Percentiles rank a stretch among this genome's conserved stretches.
These are phyloP conservation scores for Seira ritae DNA, from an alignment of 2,888 invertebrate species.

Conservation along the genomic window DNA sequence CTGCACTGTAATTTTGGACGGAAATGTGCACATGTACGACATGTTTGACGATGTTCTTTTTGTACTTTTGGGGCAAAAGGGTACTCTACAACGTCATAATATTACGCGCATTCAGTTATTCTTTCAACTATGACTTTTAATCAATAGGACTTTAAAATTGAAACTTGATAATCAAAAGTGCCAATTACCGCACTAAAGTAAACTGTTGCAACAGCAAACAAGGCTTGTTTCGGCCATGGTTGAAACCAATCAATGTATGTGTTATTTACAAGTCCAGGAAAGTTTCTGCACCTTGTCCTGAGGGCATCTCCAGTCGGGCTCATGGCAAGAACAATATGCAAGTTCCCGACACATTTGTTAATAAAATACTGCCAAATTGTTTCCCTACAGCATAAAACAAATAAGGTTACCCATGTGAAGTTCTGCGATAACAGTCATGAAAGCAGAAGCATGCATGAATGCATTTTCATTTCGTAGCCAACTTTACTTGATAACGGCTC, in stretches of 20 bases:
- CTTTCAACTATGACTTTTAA: too few species aligned
- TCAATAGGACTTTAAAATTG: too few species aligned
- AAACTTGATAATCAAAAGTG: too few species aligned
- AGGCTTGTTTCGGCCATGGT: slow-evolving; percentile 93
- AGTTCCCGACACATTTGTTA: slow-evolving; percentile 85
- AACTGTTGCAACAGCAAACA: slow-evolving; percentile 90
- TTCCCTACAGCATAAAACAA: slow-evolving; percentile 78
- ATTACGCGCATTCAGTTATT: too few species aligned
- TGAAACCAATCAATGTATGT: slow-evolving; percentile 96
- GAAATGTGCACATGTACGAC: slow-evolving; percentile 91
- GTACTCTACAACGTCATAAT: too few species aligned
- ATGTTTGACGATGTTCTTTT: slow-evolving; percentile 86
- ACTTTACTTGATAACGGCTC: slow-evolving; percentile 84
- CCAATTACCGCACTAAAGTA: slow-evolving; percentile 83
- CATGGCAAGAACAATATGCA: slow-evolving; percentile 94
- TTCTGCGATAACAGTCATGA: too few species aligned
- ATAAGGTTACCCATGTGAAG: not conserved
- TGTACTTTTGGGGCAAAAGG: slow-evolving; percentile 76
- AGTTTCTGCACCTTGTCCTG: slow-evolving; percentile 90
- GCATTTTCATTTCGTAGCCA: too few species aligned
- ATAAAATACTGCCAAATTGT: slow-evolving; percentile 91
- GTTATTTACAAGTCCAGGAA: slow-evolving; percentile 94
- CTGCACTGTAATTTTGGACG: slow-evolving; percentile 83
- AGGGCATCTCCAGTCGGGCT: slow-evolving; percentile 90
- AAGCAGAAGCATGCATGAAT: too few species aligned